Evolutionary conservation across 1,140 invertebrate species (phyloP).

Genomic region (Eubasilissa regina): DNA sequence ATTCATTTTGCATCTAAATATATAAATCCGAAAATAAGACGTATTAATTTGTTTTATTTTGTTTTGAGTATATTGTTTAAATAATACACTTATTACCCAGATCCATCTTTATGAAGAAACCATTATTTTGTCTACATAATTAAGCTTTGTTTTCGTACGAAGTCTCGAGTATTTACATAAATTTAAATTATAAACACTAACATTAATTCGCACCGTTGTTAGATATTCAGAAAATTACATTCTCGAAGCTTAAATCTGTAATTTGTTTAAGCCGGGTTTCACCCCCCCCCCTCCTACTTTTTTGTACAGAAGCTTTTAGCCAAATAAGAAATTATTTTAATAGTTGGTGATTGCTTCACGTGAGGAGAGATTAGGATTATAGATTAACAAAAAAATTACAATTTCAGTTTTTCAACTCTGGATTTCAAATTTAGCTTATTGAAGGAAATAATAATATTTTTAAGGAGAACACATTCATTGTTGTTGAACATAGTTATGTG

Average conservation of each 20-base stretch:
- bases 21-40: no score
- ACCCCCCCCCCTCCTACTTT: neutral
- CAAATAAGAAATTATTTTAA: slow-evolving; percentile 23
- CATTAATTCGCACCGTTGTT: slow-evolving; percentile 19
- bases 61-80: no score
- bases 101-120: slow-evolving; percentile 5
- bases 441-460: no score
- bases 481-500: no score
- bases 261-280: neutral
- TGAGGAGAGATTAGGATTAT: neutral
- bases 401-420: no score
- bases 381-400: neutral
- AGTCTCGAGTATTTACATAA: slow-evolving; percentile 18
- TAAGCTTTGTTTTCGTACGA: neutral
- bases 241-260: slow-evolving; percentile 20
- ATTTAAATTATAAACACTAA: slow-evolving; percentile 31
- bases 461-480: no score
- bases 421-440: no score
- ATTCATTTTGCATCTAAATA: no score
- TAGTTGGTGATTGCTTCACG: neutral
- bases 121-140: slow-evolving; percentile 17
- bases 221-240: slow-evolving; percentile 19
- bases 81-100: no score
- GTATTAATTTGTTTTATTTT: no score
- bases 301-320: slow-evolving; percentile 12